phyloP scores from a whole-genome alignment of 64 coral and sea anemone genomes.

The Platygyra sinensis region DNA sequence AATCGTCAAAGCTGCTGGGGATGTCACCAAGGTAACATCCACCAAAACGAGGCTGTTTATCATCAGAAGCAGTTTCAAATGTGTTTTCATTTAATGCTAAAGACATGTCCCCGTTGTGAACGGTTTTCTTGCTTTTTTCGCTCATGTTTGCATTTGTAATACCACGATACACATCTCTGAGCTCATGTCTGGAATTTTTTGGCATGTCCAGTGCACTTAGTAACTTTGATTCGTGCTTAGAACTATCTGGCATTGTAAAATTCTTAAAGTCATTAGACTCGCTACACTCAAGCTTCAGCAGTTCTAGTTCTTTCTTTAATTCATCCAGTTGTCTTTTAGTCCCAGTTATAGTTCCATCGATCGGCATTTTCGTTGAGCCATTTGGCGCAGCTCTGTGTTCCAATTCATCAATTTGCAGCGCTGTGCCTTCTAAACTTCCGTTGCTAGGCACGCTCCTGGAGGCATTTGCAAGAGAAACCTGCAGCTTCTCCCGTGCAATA shows the following conservation, averaged over 20 bases:
- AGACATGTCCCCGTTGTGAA: neutral
- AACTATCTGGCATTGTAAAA: neutral
- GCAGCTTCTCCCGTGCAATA: neutral
- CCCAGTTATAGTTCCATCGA: neutral
- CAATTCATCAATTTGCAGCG: neutral
- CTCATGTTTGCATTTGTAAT: neutral
- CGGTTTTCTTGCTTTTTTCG: neutral
- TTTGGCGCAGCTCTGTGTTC: neutral
- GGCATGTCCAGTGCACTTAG: neutral
- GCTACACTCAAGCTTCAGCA: neutral
- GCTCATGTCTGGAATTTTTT: neutral
- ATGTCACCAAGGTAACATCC: neutral
- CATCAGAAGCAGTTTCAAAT: neutral
- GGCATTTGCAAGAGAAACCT: neutral
- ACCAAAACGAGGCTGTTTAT: neutral
- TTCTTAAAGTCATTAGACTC: neutral
- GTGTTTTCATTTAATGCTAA: neutral
- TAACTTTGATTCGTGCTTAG: too few relatives aligned
- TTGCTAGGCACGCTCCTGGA: neutral
- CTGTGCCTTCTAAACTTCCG: neutral
- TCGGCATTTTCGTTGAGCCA: neutral
- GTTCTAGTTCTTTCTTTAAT: conserved; percentile 16
- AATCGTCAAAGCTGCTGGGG: neutral
- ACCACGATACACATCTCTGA: neutral
- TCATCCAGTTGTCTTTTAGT: conserved; percentile 24